Base-by-base conservation (phyloP, 2,113 vertebrate genomes). In the Albula glossodonta region DNA sequence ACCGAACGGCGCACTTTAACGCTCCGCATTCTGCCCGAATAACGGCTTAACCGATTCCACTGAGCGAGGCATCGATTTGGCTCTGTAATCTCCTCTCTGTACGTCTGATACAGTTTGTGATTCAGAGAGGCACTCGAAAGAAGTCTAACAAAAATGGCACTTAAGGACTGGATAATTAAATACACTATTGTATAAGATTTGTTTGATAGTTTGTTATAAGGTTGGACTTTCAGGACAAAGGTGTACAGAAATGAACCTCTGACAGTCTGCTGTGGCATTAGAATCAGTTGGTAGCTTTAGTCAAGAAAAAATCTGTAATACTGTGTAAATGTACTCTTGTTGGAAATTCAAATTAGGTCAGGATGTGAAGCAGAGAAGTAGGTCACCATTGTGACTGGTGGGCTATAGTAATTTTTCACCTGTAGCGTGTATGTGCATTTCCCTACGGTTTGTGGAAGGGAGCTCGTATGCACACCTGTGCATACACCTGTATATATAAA, bases 331-430 rank as follows among this genome's bases (percentile, higher is more conserved):
- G 19, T 12, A 50, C 84, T 60, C 50, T 50, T 85, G 84, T 80
- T 51, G 3, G 31, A 77, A 60, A 74, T 80, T 12, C 77, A 80
- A 85, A 85, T 52, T 85, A 79, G 84, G 84, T 79, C 77, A 79
- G 84, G 60, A 49, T 74, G 53, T 57, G 5, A 60, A 85, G 52
- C 53, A 48, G 51, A 48, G 51, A 84, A 78, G 77, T 84, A 48
- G 83, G 70, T 48, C 74, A 56, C 51, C 78, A 6, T 11, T 22
- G 25, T 78, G 51, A 78, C 74, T 78, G 77, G 15, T 12, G 6
- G 25, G 78, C 56, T 4, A 2, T 13, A 7, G n/a, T 31, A 60
- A 70, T 84, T 84, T 74, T 78, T 12, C 51, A 50, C 49, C 19
- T 31, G 51, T 9, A 4, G 48, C 19, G 66, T 3, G 50, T 17